phyloP scores from a whole-genome alignment of 2,797 vertebrate species.

The Sparus aurata region DNA sequence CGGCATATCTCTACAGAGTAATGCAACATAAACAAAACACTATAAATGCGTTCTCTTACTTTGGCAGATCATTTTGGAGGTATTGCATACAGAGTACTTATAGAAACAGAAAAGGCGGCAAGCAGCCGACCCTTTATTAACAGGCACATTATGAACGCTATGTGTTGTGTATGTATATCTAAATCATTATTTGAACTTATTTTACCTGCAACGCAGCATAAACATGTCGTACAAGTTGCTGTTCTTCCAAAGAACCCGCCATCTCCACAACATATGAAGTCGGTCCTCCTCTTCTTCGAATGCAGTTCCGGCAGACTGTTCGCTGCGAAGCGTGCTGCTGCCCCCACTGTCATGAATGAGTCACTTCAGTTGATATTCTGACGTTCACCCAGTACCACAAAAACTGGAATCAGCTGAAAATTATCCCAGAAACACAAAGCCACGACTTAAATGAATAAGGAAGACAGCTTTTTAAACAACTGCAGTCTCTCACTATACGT shows the following conservation, averaged over 20 bases:
- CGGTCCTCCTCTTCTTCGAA: neutral
- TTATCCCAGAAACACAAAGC: too few relatives aligned
- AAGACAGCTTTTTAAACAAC: too few relatives aligned
- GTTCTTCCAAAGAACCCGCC: constrained; percentile 80
- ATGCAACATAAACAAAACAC: neutral
- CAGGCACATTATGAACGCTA: too few relatives aligned
- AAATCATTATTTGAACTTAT: accelerated
- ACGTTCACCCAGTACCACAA: too few relatives aligned
- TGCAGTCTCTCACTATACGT: too few relatives aligned
- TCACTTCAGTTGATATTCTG: too few relatives aligned
- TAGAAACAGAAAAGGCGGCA: neutral
- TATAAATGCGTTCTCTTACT: neutral
- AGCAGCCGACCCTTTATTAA: too few relatives aligned
- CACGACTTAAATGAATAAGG: too few relatives aligned
- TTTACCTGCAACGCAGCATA: constrained; percentile 78
- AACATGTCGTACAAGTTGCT: constrained; percentile 46
- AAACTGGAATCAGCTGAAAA: too few relatives aligned
- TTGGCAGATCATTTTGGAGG: neutral
- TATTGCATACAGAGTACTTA: neutral
- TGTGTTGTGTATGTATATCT: too few relatives aligned
- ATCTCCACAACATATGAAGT: constrained; percentile 59
- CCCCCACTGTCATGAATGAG: too few relatives aligned
- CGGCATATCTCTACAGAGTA: neutral
- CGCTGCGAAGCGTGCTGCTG: too few relatives aligned
- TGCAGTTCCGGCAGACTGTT: neutral